Percentiles rank a stretch among this genome's conserved stretches.
These are phyloP conservation scores for Drosophila emarginata DNA, from an alignment of 2,888 invertebrate genomes.

Conservation along the genomic window DNA sequence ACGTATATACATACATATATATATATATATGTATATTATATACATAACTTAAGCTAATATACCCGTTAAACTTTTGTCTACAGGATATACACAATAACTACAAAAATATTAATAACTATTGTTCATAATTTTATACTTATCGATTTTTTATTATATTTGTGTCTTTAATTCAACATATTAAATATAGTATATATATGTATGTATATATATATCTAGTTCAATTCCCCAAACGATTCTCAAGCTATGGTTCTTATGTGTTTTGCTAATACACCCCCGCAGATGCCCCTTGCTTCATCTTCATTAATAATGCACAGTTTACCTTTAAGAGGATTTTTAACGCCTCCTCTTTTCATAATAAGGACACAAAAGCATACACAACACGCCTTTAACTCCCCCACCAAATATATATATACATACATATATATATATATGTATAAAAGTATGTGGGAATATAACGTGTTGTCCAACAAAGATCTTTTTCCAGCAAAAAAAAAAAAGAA, in stretches of 20 bases:
- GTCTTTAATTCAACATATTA: conserved; percentile 14
- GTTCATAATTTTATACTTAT: no score
- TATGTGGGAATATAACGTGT: conserved; percentile 55
- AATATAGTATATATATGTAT: background rate
- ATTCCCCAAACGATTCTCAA: conserved; percentile 2
- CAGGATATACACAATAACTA: no score
- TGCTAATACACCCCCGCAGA: background rate
- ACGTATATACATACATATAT: no score
- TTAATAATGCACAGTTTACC: conserved; percentile 76
- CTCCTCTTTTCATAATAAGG: conserved; percentile 69
- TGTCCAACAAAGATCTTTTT: conserved; percentile 21
- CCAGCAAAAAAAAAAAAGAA: conserved; percentile 34
- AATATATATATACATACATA: background rate
- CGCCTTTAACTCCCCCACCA: conserved; percentile 28
- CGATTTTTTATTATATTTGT: background rate
- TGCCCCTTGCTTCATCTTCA: conserved; percentile 39
- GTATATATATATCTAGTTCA: background rate
- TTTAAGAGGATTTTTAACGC: conserved; percentile 75
- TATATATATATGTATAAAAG: conserved; percentile 39
- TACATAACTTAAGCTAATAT: no score
- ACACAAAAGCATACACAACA: conserved; percentile 45
- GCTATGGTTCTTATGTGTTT: background rate
- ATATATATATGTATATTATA: no score
- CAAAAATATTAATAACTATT: no score
- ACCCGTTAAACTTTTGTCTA: no score